Evolutionary conservation across 2,797 vertebrate genomes (phyloP), one percentile per base, ranked within the genome.

Genomic region (Halcyon chelicuti): DNA sequence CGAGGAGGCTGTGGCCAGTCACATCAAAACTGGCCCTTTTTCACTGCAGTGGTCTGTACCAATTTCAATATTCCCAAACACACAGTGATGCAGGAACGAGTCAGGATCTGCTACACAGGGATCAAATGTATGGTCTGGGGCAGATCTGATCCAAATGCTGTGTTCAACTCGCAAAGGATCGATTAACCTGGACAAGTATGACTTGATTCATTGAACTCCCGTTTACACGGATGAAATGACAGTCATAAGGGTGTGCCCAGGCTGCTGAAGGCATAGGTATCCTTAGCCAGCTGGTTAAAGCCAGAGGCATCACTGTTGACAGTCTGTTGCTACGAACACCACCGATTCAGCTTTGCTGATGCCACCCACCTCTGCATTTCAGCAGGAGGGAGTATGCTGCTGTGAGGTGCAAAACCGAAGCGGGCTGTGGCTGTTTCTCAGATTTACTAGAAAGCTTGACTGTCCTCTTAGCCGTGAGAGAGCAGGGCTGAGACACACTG

Each of bases 61-160:
- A 4, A 20, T 47, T 18, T 31, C 28, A 31, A 12, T 42, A 31
- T 61, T 77, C 70, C 81, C 51, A 66, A n/a, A 42, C 1, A 2
- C 12, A 31, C 7, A 22, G 14, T 4, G 10, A 15, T 14, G 2
- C 0, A 0, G 29, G 65, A 40, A 10, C 26, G 42, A n/a, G 35
- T 35, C 25, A 20, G 13, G 7, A 11, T 14, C 12, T 66, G 51
- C 7, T 25, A 16, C 14, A 7, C 74, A 15, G 37, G 37, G 49
- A 13, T 31, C 35, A 22, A 2, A 21, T 1, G 12, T 1, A 12
- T 9, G 46, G 7, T 44, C 10, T 10, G 14, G 21, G 47, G 17
- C 26, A 74, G 42, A 29, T 12, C 29, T 10, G 12, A n/a, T 16
- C 22, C 4, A 2, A 81, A 40, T 1, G 12, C 20, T 2, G 2